Base-by-base conservation (phyloP, 2,888 invertebrate genomes). In the Euzetes globulus region DNA sequence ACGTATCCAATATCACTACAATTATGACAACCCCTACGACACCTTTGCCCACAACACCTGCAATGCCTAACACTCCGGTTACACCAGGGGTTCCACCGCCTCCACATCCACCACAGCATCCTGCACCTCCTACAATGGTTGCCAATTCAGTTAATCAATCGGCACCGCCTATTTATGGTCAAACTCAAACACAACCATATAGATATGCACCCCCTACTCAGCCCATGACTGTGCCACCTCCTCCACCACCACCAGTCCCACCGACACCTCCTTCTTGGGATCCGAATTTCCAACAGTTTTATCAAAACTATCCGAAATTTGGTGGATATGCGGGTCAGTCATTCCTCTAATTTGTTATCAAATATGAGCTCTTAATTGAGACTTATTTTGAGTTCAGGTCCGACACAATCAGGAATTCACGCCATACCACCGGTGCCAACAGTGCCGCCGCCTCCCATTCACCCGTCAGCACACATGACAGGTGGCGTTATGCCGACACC, bases 211-310 rank as follows among this genome's bases (percentile, higher is more conserved):
- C 58, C 3, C n/a, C 37, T 15, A 3, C n/a, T 37, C 75, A 71
- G 19, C 75, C 72, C 29, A 70, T 73, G 22, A 52, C 47, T 1
- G 65, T 73, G 15, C 75, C 65, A 19, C 73, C 77, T 0, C 75
- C 72, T 52, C 72, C 74, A 2, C 75, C 77, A 17, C 76, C 76
- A n/a, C 77, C 77, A 11, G 74, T 76, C 13, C 77, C 77, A 47
- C 77, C 77, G 71, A 75, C 77, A 25, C 50, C 72, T 25, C 75
- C 76, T 17, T 75, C 73, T 33, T 74, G 74, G 68, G 75, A 76
- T 72, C 77, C 75, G 17, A 60, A 50, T n/a, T 72, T 45, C 45
- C 70, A 70, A 47, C 25, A 25, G 13, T 65, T 41, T 41, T 65
- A 65, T 13, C 65, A 65, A 15, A 65, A 29, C 13, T 65, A 29